Evolutionary conservation across 2,797 vertebrate genomes (phyloP).

Genomic region (Darevskia mixta): DNA sequence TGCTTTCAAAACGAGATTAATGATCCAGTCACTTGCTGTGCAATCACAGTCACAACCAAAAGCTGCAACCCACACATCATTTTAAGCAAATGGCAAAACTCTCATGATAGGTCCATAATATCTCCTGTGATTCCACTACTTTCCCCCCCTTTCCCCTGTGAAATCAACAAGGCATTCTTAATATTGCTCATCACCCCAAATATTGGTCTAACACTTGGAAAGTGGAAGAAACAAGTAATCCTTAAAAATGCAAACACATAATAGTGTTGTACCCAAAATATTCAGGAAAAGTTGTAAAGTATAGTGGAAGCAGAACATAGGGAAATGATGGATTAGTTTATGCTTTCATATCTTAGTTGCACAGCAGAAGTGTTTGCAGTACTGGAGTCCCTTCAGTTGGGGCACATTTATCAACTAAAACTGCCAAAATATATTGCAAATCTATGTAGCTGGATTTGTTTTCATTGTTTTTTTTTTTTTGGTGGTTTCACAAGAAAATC

Average conservation of each 20-base stretch:
- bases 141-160: slow-evolving; percentile 18
- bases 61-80: background rate
- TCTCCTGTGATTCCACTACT: slow-evolving; percentile 9
- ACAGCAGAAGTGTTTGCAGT: background rate
- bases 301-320: fast-evolving
- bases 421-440: background rate
- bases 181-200: background rate
- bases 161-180: background rate
- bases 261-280: background rate
- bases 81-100: background rate
- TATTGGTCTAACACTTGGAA: background rate
- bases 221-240: background rate
- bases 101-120: background rate
- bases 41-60: background rate
- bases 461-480: background rate
- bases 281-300: background rate
- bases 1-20: background rate
- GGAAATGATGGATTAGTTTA: background rate
- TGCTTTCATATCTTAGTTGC: background rate
- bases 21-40: background rate
- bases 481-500: background rate
- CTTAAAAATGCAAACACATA: background rate
- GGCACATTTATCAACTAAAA: background rate
- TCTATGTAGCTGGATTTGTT: slow-evolving; percentile 19
- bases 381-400: background rate